phyloP scores from a whole-genome alignment of 2,888 invertebrate species.

The Crematogaster levior region DNA sequence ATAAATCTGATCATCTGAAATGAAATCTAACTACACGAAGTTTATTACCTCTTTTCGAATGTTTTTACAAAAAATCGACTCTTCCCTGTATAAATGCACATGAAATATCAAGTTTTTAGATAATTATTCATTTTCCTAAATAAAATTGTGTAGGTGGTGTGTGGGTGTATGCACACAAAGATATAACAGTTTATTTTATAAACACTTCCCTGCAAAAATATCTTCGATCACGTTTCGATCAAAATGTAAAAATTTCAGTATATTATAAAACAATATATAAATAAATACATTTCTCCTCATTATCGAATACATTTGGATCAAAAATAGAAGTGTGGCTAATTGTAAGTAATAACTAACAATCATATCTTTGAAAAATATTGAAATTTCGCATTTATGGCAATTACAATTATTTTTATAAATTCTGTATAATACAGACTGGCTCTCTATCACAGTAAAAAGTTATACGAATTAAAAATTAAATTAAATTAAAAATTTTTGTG shows the following conservation, averaged over 20 bases:
- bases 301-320: not conserved
- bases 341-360: not conserved
- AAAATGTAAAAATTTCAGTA: not conserved
- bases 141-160: not conserved
- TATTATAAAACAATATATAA: not conserved
- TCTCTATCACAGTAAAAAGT: not conserved
- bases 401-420: not conserved
- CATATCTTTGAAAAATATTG: not conserved
- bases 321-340: not conserved
- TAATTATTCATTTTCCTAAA: conserved; percentile 3
- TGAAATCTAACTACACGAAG: not conserved
- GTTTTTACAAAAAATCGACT: not conserved
- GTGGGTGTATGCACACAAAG: not conserved
- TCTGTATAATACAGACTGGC: not conserved
- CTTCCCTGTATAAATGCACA: not conserved
- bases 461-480: not conserved
- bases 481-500: conserved; percentile 18
- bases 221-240: not conserved
- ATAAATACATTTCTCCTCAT: not conserved
- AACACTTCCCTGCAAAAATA: not conserved
- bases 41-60: not conserved
- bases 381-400: not conserved
- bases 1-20: not conserved
- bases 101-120: not conserved
- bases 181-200: not conserved